Conservation (phyloP, 2,888 invertebrate genomes). For the Conchocele bisecta region DNA sequence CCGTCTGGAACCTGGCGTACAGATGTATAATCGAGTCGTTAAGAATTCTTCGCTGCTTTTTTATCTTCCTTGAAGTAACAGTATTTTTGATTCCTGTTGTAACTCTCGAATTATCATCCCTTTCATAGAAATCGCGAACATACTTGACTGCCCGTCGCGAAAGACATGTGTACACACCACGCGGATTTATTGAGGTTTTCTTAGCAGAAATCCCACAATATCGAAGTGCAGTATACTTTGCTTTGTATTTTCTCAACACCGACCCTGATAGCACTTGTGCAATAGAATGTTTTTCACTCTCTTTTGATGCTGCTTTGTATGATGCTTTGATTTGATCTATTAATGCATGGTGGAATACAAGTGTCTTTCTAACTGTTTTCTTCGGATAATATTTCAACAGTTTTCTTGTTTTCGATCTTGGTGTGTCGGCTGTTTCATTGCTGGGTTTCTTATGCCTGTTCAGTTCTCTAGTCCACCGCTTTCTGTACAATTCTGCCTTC, state of each 20-base stretch:
- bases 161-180: too few species aligned
- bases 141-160: neutral
- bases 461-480: conserved; percentile 16
- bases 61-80: conserved; percentile 33
- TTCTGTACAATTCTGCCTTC: conserved; percentile 22
- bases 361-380: conserved; percentile 19
- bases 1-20: conserved; percentile 34
- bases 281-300: conserved; percentile 5
- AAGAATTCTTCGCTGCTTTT: conserved; percentile 43
- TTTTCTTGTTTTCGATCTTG: conserved; percentile 31
- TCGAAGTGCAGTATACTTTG: neutral
- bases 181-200: neutral
- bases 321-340: conserved; percentile 23
- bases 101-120: conserved; percentile 33
- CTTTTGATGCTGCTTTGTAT: conserved; percentile 5
- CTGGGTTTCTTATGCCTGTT: neutral
- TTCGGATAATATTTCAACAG: conserved; percentile 15
- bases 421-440: conserved; percentile 14
- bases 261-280: neutral
- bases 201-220: neutral
- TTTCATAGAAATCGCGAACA: conserved; percentile 17
- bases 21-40: conserved; percentile 29
- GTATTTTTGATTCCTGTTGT: conserved; percentile 37
- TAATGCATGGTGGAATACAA: conserved; percentile 16
- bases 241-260: conserved; percentile 7